Evolutionary conservation across 2,888 invertebrate genomes (phyloP).

Genomic region (Andrena trimmerana): DNA sequence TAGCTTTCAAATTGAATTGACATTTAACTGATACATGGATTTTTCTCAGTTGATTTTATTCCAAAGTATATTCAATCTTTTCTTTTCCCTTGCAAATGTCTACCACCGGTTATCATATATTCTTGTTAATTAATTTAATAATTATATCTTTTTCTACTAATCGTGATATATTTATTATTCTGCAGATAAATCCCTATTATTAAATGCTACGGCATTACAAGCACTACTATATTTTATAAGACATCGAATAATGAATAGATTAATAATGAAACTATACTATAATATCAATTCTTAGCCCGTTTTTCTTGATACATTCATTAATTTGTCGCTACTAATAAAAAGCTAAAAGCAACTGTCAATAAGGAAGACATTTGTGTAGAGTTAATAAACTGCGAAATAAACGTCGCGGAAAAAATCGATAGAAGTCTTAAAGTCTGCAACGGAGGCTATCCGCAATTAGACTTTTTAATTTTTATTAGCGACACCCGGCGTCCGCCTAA

Average conservation of each 20-base stretch:
- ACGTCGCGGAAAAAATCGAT: constrained; percentile 65
- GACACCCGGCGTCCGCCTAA: constrained; percentile 79
- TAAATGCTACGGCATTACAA: too few relatives aligned
- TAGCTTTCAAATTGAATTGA: not conserved
- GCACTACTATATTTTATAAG: too few relatives aligned
- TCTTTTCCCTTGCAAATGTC: not conserved
- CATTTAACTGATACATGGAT: not conserved
- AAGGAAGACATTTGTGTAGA: too few relatives aligned
- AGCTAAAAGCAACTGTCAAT: not conserved
- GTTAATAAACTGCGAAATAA: not conserved
- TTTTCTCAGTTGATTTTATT: not conserved
- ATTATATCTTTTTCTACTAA: not conserved
- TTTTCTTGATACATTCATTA: not conserved
- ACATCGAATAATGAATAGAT: too few relatives aligned
- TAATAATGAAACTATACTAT: not conserved
- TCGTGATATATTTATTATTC: not conserved
- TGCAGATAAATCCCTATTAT: too few relatives aligned
- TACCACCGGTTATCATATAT: not conserved
- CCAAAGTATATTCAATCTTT: not conserved
- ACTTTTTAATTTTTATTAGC: constrained; percentile 86
- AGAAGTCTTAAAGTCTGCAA: constrained; percentile 71
- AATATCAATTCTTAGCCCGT: not conserved
- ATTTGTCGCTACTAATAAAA: not conserved
- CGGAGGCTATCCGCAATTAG: constrained; percentile 82
- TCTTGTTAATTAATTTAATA: not conserved